Evolutionary conservation across 2,113 vertebrate genomes (phyloP).

Genomic region (Corythornis madagascariensis): DNA sequence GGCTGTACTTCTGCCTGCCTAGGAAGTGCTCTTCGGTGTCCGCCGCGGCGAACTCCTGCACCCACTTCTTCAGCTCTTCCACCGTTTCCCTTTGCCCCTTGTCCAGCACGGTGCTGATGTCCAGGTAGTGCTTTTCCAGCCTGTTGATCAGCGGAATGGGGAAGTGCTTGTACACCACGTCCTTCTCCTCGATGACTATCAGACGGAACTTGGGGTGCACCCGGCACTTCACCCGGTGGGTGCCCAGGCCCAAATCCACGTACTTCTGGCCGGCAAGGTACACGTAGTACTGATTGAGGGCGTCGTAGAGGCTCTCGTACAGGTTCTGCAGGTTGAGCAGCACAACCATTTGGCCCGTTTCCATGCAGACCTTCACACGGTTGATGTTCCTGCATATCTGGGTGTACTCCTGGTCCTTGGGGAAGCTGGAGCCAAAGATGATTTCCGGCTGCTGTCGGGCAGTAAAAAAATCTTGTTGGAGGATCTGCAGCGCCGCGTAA

Average conservation of each 20-base stretch:
- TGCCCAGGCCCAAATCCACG: constrained; percentile 93
- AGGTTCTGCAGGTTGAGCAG: constrained; percentile 95
- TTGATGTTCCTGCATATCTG: constrained; percentile 97
- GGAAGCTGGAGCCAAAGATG: constrained; percentile 96
- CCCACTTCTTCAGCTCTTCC: constrained; percentile 80
- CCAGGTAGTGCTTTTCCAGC: constrained; percentile 96
- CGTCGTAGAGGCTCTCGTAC: constrained; percentile 97
- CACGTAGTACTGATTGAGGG: constrained; percentile 97
- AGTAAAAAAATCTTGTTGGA: constrained; percentile 85
- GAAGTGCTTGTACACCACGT: constrained; percentile 90
- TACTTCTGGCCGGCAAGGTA: constrained; percentile 93
- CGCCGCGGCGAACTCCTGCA: constrained; percentile 65
- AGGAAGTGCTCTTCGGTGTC: constrained; percentile 6
- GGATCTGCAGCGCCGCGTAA: constrained; percentile 90
- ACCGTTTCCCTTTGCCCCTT: constrained; percentile 77
- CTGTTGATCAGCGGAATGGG: constrained; percentile 96
- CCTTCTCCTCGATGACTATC: constrained; percentile 93
- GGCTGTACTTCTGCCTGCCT: constrained; percentile 72
- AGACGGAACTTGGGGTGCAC: constrained; percentile 89
- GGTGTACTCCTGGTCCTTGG: constrained; percentile 93
- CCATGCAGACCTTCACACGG: constrained; percentile 96
- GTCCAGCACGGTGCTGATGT: constrained; percentile 85
- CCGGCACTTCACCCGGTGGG: constrained; percentile 95
- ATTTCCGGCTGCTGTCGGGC: constrained; percentile 86
- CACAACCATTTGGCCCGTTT: constrained; percentile 89